Evolutionary conservation across 2,888 invertebrate genomes (phyloP), one percentile per base, ranked within the genome.

Genomic region (Leptinotarsa haldemani): DNA sequence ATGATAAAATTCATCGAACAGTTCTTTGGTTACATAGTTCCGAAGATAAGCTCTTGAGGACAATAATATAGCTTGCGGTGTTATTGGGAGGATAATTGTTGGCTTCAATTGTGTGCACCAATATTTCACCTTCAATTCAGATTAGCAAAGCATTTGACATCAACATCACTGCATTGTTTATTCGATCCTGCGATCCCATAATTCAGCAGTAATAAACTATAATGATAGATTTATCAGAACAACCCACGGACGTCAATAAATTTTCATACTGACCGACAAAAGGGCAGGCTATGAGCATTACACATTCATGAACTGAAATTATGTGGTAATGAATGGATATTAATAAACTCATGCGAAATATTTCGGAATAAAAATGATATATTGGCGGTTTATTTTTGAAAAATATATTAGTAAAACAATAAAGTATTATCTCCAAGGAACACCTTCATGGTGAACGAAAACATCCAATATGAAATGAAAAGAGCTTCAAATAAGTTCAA

Each of bases 141-240:
- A 56, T 13, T 20, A 22, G 56, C 56, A 56, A 25, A 20, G 56
- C 22, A 15, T 56, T 56, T 22, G 56, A 56, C 56, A 18, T 56
- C 56, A 56, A 56, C 22, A 56, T 56, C 56, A 56, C 56, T 56
- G 56, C 56, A 56, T 40, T 56, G 56, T 22, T 56, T 22, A 56
- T 56, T 15, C 56, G 12, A 56, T 20, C 56, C 56, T 56, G 22
- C 22, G 56, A 56, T 56, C 56, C 56, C 22, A 56, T 56, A 56
- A 56, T 20, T 56, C 22, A 56, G 22, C 22, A 56, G 22, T 56
- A 56, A 56, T 56, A 56, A 56, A 56, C 56, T 56, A 56, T 56
- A 56, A 56, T 56, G 56, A 56, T 56, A 56, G 56, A 56, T 56
- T 20, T 56, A 56, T 56, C 56, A 56, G 22, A 15, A 56, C 56